Evolutionary conservation across 1,140 invertebrate genomes (phyloP), one percentile per base, ranked within the genome.

Genomic region (Mactra quadrangularis): DNA sequence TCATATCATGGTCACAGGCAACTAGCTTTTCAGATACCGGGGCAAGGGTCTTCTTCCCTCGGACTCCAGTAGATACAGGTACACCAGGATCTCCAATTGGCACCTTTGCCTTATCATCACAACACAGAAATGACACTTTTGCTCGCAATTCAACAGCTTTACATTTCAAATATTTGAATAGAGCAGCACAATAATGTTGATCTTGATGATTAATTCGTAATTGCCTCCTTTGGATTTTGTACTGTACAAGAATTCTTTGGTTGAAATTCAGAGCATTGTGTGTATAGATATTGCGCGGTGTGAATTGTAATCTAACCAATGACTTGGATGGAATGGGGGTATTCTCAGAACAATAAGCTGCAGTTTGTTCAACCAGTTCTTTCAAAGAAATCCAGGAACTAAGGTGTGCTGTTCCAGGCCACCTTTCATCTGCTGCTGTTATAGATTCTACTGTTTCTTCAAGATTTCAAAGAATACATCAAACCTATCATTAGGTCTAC

Each of bases 161-260:
- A 13, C 50, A 1, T 50, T 62, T 83, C 1, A 87, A 31, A 72
- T 85, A 85, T 41, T 77, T 82, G 15, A 87, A 70, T 13, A 53
- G 47, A 15, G 77, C 86, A 64, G 57, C 59, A 53, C 72, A 84
- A 27, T 72, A 86, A 72, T 87, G 86, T 4, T 81, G 47, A 78
- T 87, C 86, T 15, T 22, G 41, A 72, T 87, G 84, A 15, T 25
- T 1, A 3, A 52, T 13, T 41, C 82, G n/a, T 17, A 87, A 35
- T 47, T 86, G 84, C 3, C 81, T 66, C 4, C 84, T n/a, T 55
- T 85, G 86, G 41, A 87, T 85, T 59, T 85, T 85, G 47, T 84
- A 78, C 45, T 87, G 84, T 0, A 84, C 75, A 31, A 35, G 38
- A 3, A 82, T 17, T n/a, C 38, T 55, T 22, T 68, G 72, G 15